These are phyloP conservation scores for Acanthisitta chloris DNA, from an alignment of 2,113 vertebrate genomes.

Conservation along the genomic window DNA sequence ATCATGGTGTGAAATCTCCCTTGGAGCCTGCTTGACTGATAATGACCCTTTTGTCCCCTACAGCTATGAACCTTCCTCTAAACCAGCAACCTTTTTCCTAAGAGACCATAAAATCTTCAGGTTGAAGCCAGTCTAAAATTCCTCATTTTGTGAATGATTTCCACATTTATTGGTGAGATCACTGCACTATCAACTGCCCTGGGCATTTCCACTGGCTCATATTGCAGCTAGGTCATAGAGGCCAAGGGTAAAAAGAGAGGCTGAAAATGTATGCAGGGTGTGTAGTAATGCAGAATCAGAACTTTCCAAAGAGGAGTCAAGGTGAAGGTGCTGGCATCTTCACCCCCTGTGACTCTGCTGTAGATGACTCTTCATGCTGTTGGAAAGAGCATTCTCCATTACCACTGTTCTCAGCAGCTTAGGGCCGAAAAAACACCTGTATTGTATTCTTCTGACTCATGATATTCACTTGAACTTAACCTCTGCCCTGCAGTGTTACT, in stretches of 20 bases:
- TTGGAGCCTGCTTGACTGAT: background rate
- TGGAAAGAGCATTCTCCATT: background rate
- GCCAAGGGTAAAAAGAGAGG: background rate
- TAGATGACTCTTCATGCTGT: background rate
- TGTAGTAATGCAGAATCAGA: background rate
- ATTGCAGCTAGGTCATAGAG: background rate
- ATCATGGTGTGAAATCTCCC: background rate
- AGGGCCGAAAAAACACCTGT: background rate
- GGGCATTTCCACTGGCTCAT: background rate
- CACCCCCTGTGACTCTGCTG: background rate
- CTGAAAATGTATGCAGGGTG: background rate
- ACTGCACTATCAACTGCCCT: background rate
- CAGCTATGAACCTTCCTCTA: background rate
- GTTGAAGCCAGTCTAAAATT: background rate
- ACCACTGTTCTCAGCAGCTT: background rate
- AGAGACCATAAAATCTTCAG: background rate
- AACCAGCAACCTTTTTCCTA: background rate
- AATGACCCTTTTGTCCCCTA: background rate
- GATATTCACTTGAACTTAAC: background rate
- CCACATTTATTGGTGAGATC: background rate
- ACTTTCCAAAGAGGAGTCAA: background rate
- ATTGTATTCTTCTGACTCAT: background rate
- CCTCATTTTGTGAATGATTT: background rate
- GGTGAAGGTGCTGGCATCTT: background rate
- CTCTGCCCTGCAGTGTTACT: background rate